phyloP scores from a whole-genome alignment of 2,888 invertebrate species.

The Adineta ricciae region DNA sequence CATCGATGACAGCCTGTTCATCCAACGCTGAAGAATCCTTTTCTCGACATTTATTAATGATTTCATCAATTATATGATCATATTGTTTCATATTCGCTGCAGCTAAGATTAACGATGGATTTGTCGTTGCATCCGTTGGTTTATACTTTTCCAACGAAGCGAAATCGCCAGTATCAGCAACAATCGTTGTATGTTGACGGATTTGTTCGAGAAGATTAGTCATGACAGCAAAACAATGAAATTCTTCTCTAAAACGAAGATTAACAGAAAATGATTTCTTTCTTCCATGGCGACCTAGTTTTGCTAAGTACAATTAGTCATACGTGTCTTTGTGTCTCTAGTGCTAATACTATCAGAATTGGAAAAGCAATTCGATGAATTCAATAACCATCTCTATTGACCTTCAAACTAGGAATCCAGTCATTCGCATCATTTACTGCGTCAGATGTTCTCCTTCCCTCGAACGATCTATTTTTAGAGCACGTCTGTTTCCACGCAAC shows the following conservation, averaged over 20 bases:
- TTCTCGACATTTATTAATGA: slow-evolving; percentile 56
- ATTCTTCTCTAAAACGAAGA: neutral
- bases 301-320: no score
- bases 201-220: slow-evolving; percentile 70
- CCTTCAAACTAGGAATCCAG: no score
- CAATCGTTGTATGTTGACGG: slow-evolving; percentile 77
- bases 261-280: no score
- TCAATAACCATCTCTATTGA: no score
- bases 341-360: no score
- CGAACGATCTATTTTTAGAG: no score
- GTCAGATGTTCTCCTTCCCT: no score
- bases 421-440: no score
- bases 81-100: slow-evolving; percentile 91
- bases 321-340: no score
- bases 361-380: no score
- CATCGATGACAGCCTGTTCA: slow-evolving; percentile 52
- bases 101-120: slow-evolving; percentile 87
- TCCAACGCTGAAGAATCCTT: slow-evolving; percentile 53
- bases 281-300: no score
- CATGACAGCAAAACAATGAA: slow-evolving; percentile 36
- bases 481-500: no score
- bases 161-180: slow-evolving; percentile 97
- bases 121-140: slow-evolving; percentile 97
- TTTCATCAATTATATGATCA: slow-evolving; percentile 73
- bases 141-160: slow-evolving; percentile 92